Conservation (phyloP, 23 tunicate species). For the Ciona savignyi region DNA sequence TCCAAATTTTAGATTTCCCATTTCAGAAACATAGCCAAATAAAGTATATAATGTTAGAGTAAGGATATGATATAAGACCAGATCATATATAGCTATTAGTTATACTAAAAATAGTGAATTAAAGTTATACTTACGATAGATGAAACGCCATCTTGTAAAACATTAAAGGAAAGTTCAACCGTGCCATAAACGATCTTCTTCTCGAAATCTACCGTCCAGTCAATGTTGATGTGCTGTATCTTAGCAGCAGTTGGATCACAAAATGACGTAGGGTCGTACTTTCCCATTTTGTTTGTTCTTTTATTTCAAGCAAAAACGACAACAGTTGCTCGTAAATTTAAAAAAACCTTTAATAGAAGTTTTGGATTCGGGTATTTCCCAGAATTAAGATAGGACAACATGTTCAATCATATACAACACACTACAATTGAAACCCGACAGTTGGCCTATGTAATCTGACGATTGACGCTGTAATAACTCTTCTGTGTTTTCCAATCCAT, state of each 20-base stretch:
- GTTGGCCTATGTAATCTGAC: too few species aligned
- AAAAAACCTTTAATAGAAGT: not conserved
- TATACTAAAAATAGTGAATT: too few species aligned
- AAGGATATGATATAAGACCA: too few species aligned
- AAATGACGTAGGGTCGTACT: slow-evolving; percentile 75
- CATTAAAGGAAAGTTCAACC: slow-evolving; percentile 32
- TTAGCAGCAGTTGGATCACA: slow-evolving; percentile 28
- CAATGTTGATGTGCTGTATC: slow-evolving; percentile 31
- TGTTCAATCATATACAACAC: too few species aligned
- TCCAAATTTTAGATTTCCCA: too few species aligned
- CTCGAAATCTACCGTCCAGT: slow-evolving; percentile 81
- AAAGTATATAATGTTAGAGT: too few species aligned
- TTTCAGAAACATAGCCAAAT: too few species aligned
- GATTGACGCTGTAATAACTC: too few species aligned
- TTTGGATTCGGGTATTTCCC: not conserved
- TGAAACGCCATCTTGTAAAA: slow-evolving; percentile 23
- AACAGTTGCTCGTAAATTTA: not conserved
- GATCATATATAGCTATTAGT: too few species aligned
- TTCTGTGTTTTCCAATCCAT: too few species aligned
- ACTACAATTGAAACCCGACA: too few species aligned
- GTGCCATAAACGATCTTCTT: slow-evolving; percentile 36
- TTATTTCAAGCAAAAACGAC: not conserved
- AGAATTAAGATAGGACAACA: not conserved
- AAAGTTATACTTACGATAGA: slow-evolving; percentile 60
- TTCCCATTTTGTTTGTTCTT: slow-evolving; percentile 21